These are phyloP conservation scores for Papilio dardanus DNA, from an alignment of 1,140 invertebrate species.

Conservation along the genomic window DNA sequence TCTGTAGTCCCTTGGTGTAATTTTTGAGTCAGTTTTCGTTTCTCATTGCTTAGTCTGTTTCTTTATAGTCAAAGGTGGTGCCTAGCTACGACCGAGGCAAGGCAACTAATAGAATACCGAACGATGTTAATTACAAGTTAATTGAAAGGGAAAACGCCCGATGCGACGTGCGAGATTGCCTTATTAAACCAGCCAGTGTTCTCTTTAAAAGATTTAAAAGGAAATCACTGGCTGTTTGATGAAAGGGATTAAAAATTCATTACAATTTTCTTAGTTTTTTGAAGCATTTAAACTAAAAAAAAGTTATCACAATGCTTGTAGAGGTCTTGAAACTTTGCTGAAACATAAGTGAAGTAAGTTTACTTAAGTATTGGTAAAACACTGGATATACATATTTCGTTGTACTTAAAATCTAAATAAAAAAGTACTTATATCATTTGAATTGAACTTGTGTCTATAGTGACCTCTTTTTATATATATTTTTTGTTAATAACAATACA, in stretches of 20 bases:
- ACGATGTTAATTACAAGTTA: slow-evolving; percentile 50
- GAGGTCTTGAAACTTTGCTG: neutral
- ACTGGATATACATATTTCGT: neutral
- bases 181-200: slow-evolving; percentile 29
- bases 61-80: slow-evolving; percentile 38
- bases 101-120: slow-evolving; percentile 48
- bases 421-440: neutral
- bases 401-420: neutral
- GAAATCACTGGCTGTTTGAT: neutral
- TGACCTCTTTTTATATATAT: neutral
- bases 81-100: slow-evolving; percentile 24
- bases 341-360: neutral
- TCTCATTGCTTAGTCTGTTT: neutral
- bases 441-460: neutral
- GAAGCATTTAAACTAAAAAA: no score
- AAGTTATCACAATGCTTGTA: neutral
- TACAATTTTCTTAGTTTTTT: neutral
- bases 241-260: neutral
- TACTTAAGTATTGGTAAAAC: neutral
- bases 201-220: neutral
- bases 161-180: slow-evolving; percentile 41
- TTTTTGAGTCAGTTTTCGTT: neutral
- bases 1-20: neutral
- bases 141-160: slow-evolving; percentile 51
- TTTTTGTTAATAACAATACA: slow-evolving; percentile 18